Base-by-base conservation (phyloP, 1,140 invertebrate genomes). In the Orchesella cincta region DNA sequence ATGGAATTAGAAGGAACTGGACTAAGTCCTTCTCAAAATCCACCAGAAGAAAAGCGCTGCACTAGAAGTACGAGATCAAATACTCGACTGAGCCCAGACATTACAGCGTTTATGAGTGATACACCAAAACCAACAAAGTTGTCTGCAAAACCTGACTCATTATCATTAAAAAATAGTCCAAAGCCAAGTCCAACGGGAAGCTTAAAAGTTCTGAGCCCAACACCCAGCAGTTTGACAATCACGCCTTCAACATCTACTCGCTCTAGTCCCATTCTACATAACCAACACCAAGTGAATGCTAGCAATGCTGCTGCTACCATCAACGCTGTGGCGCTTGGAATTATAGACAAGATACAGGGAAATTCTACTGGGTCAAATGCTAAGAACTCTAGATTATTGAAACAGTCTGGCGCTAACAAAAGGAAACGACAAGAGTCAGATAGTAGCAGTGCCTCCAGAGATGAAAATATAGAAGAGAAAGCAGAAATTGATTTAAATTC, bases 401-500 rank as follows among this genome's bases (percentile, higher is more conserved):
- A 67, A 31, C 76, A 76, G 28, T 35, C 35, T 3, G 39, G 73
- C 14, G 77, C 67, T 39, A 80, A 84, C 3, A 93, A 93, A 82
- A 87, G 92, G 64, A 92, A 92, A 83, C 86, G 92, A 1, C 90
- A 92, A 81, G 92, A 93, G 83, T 92, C 91, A 0, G 92, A 93
- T 79, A 92, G 91, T 83, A 91, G 90, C n/a, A 82, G 74, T 73
- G 83, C 83, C 0, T 84, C 83, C 0, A 82, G 80, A 33, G 81
- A 82, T 31, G 82, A 83, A 20, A 84, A 83, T 62, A 64, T 74
- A 16, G 79, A 81, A 34, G 82, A 83, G 18, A 79, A 73, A 31
- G 57, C 57, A 1, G 75, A 75, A 18, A 78, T 82, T 64, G 82
- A 83, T 73, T 87, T 16, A 86, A 87, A 80, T 86, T 89, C 75